Conservation (phyloP, 2,797 vertebrate species). For the Microctenopoma steveboyesi region DNA sequence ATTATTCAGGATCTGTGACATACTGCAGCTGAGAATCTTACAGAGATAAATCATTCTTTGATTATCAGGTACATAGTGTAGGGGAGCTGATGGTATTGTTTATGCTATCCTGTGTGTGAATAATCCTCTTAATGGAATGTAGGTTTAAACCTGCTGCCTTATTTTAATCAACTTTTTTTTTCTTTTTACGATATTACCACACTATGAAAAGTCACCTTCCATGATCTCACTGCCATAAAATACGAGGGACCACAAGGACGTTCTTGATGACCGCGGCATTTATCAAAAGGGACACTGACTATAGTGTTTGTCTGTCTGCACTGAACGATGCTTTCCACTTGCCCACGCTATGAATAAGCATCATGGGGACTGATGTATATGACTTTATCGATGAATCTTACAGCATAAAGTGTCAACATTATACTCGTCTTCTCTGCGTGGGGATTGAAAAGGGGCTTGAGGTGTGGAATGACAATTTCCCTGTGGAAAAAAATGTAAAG, state of each 20-base stretch:
- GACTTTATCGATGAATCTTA: slow-evolving; percentile 47
- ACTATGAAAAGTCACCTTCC: slow-evolving; percentile 43
- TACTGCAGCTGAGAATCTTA: neutral
- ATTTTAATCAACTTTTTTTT: slow-evolving; percentile 29
- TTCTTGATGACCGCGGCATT: slow-evolving; percentile 32
- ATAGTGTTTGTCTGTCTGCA: slow-evolving; percentile 18
- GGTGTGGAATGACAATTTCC: slow-evolving; percentile 36
- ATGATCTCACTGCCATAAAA: slow-evolving; percentile 50
- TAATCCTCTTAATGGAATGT: slow-evolving; percentile 7
- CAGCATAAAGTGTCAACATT: slow-evolving; percentile 41
- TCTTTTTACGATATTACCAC: slow-evolving; percentile 13
- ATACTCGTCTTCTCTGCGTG: slow-evolving; percentile 9
- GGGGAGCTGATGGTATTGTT: too few species aligned
- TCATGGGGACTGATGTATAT: slow-evolving; percentile 22
- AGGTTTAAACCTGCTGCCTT: neutral
- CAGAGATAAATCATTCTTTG: neutral
- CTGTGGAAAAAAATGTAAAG: slow-evolving; percentile 10
- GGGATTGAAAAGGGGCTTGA: slow-evolving; percentile 29
- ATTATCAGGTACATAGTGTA: neutral
- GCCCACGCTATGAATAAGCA: slow-evolving; percentile 53
- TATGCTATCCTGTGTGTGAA: neutral
- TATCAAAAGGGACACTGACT: slow-evolving; percentile 34
- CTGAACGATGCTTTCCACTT: slow-evolving; percentile 22
- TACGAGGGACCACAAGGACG: neutral
- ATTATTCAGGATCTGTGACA: neutral